Conservation (phyloP, 2,113 vertebrate species). For the Rousettus leschenaultii region DNA sequence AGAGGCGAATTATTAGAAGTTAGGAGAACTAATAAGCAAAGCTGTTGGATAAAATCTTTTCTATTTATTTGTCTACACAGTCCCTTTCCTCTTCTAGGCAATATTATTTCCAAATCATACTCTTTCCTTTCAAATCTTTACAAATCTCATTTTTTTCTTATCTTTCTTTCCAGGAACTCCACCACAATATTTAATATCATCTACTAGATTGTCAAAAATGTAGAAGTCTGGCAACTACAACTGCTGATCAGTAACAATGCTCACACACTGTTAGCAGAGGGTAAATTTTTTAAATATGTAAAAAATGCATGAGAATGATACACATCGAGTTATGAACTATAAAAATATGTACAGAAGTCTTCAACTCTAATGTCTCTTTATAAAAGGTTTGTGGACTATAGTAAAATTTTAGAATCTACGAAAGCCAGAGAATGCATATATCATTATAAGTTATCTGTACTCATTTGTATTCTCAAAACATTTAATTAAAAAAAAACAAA, state of each 20-base stretch:
- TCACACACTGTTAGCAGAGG: not conserved
- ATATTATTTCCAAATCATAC: not conserved
- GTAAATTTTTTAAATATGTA: not conserved
- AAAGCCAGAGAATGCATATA: not conserved
- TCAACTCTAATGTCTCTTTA: not conserved
- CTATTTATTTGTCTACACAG: not conserved
- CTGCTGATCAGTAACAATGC: not conserved
- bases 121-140: not conserved
- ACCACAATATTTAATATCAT: not conserved
- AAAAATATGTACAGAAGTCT: not conserved
- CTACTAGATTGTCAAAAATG: not conserved
- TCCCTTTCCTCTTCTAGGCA: not conserved
- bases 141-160: not conserved
- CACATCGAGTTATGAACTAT: not conserved
- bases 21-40: not conserved
- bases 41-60: not conserved
- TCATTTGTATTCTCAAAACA: not conserved
- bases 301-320: not conserved
- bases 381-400: not conserved
- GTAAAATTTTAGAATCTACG: not conserved
- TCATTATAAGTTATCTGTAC: not conserved
- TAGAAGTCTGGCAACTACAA: not conserved
- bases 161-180: not conserved
- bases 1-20: not conserved
- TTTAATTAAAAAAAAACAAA: not conserved